Evolutionary conservation across 2,113 vertebrate species (phyloP), one percentile per base, ranked within the genome.

Genomic region (Galeopterus variegatus): DNA sequence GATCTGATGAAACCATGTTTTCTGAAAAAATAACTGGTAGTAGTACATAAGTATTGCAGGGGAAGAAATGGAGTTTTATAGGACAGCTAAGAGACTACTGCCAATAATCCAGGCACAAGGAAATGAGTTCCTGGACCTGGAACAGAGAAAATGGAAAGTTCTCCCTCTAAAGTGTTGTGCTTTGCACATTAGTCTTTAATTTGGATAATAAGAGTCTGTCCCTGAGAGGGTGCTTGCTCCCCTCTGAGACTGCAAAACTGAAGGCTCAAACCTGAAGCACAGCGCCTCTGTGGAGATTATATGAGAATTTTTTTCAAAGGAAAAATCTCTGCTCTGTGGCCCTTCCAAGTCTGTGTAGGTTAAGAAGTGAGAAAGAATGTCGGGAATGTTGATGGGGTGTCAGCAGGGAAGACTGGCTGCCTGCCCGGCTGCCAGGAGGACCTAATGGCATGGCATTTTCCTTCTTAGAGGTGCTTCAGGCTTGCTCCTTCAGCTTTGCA

Each of bases 1-100:
- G 45, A 73, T 83, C 64, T 90, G 50, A 88, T 64, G 70, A 94
- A 95, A 58, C 48, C 6, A 41, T 31, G 28, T 80, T 88, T 95
- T 95, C 62, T 83, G 69, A 76, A 77, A 82, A 86, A 31, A 56
- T n/a, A 26, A 60, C 65, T 88, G 36, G 52, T 28, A 60, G 3
- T 72, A 23, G 33, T 52, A 75, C 3, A 10, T 85, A 75, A 90
- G 18, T 65, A 77, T 19, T 86, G 33, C 73, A 93, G 36, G 54
- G n/a, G 75, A 92, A 86, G 48, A 70, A 54, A 92, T 36, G 24
- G 64, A 70, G n/a, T 76, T 85, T 89, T 24, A 36, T 58, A 41
- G 31, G 48, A 64, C 12, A 80, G 45, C 33, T 80, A 80, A 93
- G 50, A 52, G 6, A 41, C 65, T 48, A 41, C 56, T 84, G 19